Conservation (phyloP, 2,797 vertebrate genomes). For the Danio kyathit region DNA sequence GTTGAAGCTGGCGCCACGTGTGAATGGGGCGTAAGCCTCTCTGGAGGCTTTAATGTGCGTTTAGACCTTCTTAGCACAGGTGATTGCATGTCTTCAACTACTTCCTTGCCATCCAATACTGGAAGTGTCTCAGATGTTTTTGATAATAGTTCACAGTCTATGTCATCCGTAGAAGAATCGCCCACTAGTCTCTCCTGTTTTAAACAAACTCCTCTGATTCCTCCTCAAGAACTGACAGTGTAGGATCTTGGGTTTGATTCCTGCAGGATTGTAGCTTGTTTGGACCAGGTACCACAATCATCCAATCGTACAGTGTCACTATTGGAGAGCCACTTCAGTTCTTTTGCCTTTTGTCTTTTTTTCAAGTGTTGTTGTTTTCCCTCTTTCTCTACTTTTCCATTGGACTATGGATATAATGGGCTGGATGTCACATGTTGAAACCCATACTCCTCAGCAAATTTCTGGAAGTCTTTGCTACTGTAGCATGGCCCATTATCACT, state of each 20-base stretch:
- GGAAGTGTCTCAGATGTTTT: neutral
- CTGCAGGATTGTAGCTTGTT: slow-evolving; percentile 32
- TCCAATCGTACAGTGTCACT: slow-evolving; percentile 41
- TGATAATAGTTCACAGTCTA: neutral
- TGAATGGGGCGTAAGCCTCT: too few relatives aligned
- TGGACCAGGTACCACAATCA: slow-evolving; percentile 14
- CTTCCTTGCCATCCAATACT: neutral
- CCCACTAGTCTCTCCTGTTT: slow-evolving; percentile 41
- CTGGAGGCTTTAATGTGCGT: too few relatives aligned
- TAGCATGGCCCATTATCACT: too few relatives aligned
- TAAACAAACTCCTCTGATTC: slow-evolving; percentile 41
- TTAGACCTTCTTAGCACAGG: neutral
- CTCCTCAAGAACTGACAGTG: slow-evolving; percentile 36
- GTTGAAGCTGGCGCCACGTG: too few relatives aligned
- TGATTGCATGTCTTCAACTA: too few relatives aligned
- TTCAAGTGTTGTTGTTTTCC: neutral
- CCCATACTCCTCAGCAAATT: too few relatives aligned
- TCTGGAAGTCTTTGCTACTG: too few relatives aligned
- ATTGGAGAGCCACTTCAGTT: too few relatives aligned
- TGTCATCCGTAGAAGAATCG: neutral
- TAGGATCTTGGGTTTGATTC: slow-evolving; percentile 45
- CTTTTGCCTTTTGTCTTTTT: slow-evolving; percentile 17
- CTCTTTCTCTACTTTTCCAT: too few relatives aligned
- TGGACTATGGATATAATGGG: too few relatives aligned
- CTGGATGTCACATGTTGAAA: too few relatives aligned